Percentiles rank a stretch among this genome's conserved stretches.
Conservation (phyloP, 2,113 vertebrate species). For the Seriola quinqueradiata region DNA sequence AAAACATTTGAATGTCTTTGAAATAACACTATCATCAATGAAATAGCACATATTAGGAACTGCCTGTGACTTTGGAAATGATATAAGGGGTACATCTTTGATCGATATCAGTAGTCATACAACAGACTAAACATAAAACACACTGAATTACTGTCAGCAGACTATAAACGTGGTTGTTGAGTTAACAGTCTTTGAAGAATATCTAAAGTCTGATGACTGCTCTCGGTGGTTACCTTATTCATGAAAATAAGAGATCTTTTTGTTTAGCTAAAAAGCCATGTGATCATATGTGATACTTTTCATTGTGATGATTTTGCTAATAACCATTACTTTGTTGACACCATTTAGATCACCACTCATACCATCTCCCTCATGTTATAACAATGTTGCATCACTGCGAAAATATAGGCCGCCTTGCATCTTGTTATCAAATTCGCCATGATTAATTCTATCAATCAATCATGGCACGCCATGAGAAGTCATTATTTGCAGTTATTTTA, state of each 20-base stretch:
- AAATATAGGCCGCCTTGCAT: not conserved
- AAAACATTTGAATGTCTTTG: not conserved
- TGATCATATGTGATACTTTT: constrained; percentile 21
- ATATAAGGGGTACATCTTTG: not conserved
- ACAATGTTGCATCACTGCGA: not conserved
- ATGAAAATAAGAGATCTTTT: constrained; percentile 16
- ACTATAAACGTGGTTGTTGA: not conserved
- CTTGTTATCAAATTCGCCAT: not conserved
- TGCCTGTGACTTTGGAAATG: not conserved
- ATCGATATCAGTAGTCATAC: not conserved
- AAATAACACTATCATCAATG: not conserved
- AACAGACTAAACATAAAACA: not conserved
- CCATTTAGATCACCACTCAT: not conserved
- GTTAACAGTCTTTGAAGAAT: constrained; percentile 6
- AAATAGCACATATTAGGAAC: not conserved
- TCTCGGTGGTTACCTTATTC: constrained; percentile 10
- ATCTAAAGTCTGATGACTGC: constrained; percentile 34
- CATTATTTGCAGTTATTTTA: not conserved
- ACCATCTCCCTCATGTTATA: not conserved
- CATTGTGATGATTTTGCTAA: not conserved
- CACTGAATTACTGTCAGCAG: not conserved
- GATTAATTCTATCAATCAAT: not conserved
- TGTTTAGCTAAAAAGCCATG: constrained; percentile 21
- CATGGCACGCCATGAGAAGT: not conserved
- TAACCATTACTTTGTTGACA: not conserved